These are phyloP conservation scores for Thymelicus acteon DNA, from an alignment of 2,888 invertebrate genomes.

Conservation along the genomic window DNA sequence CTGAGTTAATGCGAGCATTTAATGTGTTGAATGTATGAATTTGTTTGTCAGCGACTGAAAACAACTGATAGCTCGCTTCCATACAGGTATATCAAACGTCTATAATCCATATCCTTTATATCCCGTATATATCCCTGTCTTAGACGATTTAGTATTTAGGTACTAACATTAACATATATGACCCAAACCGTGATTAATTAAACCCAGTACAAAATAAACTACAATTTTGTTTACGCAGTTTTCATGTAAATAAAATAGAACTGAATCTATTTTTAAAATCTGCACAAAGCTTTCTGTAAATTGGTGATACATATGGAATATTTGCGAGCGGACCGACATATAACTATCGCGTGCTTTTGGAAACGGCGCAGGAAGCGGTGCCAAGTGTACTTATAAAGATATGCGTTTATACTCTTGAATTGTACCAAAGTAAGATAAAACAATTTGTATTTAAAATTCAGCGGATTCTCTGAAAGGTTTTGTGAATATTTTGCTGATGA, in stretches of 20 bases:
- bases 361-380: slow-evolving; percentile 20
- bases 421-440: slow-evolving; percentile 27
- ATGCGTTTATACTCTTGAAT: slow-evolving; percentile 28
- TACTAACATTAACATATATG: no score
- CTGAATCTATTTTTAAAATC: not conserved
- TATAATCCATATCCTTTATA: no score
- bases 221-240: no score
- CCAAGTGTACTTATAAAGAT: slow-evolving; percentile 36
- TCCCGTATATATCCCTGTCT: no score
- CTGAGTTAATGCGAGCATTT: no score
- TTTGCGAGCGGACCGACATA: slow-evolving; percentile 18
- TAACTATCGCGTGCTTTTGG: slow-evolving; percentile 28
- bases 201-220: no score
- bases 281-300: slow-evolving; percentile 21
- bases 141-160: no score
- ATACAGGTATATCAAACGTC: no score
- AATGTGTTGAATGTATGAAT: no score
- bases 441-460: slow-evolving; percentile 31
- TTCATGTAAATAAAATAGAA: not conserved
- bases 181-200: no score
- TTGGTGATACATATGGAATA: slow-evolving; percentile 26
- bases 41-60: no score
- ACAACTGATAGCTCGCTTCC: no score
- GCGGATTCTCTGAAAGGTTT: not conserved
- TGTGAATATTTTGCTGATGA: slow-evolving; percentile 8